Base-by-base conservation (phyloP, 2,888 invertebrate species). In the Platycheirus rosarum region DNA sequence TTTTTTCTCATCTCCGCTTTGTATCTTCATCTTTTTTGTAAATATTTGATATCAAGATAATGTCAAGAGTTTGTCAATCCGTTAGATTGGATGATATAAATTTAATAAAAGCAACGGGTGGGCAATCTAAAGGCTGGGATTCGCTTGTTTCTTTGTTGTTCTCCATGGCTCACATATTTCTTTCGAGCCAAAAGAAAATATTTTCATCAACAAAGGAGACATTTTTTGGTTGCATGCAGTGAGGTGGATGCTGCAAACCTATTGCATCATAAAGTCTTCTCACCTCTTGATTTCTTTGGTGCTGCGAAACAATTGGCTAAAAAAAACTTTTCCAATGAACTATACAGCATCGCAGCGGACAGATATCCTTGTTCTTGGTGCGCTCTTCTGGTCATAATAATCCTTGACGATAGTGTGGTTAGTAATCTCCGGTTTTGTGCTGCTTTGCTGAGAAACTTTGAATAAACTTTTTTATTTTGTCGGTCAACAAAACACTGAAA, bases 41-140 rank as follows among this genome's bases (percentile, higher is more conserved):
- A 82, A 82, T 82, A 82, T 82, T 77, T 76, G 76, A 82, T 82
- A 82, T 71, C 62, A 71, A 68, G 76, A 82, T 82, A 79, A 82
- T 82, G 76, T 71, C 66, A 53, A 82, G 82, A 82, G 82, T 82
- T 82, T 82, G 82, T 82, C 82, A 82, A 82, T 82, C 76, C 82
- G 66, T 57, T 76, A 68, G 71, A 82, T 82, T 76, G 76, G 76
- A 82, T 82, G 48, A 76, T 71, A 82, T 82, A 77, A 82, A 82
- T 82, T 82, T 82, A 82, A 76, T 76, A 76, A 76, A 37, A 66
- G 60, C 51, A 57, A 46, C 42, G 70, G 63, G 35, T 32, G 66
- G 55, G 20, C 16, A 42, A 60, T 60, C 26, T 42, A 35, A 8
- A 55, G 23, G 37, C 48, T n/a, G n/a, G n/a, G n/a, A 48, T 16